Percentiles rank a stretch among this genome's conserved stretches.
Conservation (phyloP, 2,797 vertebrate genomes). For the Artibeus jamaicensis region DNA sequence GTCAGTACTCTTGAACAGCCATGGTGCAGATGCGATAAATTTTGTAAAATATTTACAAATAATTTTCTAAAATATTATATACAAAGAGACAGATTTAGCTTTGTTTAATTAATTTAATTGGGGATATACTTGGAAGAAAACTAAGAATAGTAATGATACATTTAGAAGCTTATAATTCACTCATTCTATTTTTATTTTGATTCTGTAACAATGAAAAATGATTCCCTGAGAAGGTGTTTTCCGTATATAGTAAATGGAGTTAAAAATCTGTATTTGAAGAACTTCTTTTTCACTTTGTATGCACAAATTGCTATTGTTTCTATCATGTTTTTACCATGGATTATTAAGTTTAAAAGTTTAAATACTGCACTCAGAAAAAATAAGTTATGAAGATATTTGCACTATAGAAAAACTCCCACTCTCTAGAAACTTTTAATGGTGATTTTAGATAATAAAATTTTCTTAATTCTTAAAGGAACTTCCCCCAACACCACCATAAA, state of each 20-base stretch:
- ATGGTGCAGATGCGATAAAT: not conserved
- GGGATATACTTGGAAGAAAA: not conserved
- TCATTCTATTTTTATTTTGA: not conserved
- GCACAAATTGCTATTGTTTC: not conserved
- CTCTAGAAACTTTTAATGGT: not conserved
- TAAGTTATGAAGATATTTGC: not conserved
- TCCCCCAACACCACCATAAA: not conserved
- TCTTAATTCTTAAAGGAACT: not conserved
- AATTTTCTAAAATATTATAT: not conserved
- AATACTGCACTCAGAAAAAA: not conserved
- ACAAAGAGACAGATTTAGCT: not conserved
- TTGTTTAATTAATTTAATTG: not conserved
- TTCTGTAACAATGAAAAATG: not conserved
- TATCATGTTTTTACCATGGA: not conserved
- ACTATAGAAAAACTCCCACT: not conserved
- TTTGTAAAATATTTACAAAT: not conserved
- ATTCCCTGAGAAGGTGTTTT: not conserved
- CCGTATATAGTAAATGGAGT: not conserved
- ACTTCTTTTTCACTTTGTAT: not conserved
- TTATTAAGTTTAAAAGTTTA: slow-evolving; percentile 11
- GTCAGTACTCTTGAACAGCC: not conserved
- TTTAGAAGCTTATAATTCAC: not conserved
- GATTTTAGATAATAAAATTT: not conserved
- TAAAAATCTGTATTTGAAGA: not conserved
- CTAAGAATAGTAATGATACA: not conserved